Evolutionary conservation across 2,113 vertebrate genomes (phyloP).

Genomic region (Myiopsitta monachus): DNA sequence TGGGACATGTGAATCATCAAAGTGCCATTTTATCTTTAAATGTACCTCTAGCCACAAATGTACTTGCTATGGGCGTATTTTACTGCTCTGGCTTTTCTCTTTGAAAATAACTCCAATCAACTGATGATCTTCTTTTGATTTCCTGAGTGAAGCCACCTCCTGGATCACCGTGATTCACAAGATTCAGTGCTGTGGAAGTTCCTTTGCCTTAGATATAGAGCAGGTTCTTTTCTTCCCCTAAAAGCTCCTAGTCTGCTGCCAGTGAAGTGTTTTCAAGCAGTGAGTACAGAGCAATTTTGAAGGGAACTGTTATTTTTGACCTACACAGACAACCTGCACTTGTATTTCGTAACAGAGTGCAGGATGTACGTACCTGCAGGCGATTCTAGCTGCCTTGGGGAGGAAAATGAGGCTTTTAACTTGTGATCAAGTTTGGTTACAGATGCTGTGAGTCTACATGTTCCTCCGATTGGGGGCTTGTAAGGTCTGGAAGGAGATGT

Average conservation of each 20-base stretch:
- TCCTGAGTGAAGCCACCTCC: neutral
- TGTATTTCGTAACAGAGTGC: neutral
- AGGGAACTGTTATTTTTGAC: neutral
- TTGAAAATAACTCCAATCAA: neutral
- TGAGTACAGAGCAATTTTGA: neutral
- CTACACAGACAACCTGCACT: neutral
- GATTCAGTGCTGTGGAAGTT: neutral
- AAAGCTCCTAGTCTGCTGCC: neutral
- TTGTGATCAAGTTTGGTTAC: neutral
- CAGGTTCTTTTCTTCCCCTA: neutral
- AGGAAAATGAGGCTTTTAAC: neutral
- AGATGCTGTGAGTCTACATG: accelerated
- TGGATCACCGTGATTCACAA: neutral
- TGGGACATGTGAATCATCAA: neutral
- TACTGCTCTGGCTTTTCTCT: neutral
- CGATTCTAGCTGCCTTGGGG: neutral
- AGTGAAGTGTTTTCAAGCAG: neutral
- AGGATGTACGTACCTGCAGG: neutral
- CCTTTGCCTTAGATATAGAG: neutral
- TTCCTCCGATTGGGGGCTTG: neutral
- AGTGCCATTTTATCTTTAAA: neutral
- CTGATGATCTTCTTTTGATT: neutral
- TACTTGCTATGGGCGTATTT: neutral
- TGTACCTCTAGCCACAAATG: neutral
- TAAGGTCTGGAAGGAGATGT: neutral